Conservation (phyloP, 1,140 invertebrate species). For the Drosophila quadrilineata region DNA sequence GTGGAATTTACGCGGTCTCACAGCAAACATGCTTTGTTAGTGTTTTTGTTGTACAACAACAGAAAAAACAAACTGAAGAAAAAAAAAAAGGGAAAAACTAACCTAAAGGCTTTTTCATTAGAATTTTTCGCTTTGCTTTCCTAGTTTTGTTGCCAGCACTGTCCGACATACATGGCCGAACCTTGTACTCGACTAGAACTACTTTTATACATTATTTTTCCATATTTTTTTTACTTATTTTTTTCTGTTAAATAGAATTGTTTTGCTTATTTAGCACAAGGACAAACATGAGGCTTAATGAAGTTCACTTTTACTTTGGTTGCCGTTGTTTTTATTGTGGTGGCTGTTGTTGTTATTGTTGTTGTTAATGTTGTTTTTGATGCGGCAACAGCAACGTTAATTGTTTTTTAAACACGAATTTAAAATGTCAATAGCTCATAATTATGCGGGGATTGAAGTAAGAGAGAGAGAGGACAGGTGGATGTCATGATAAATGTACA, state of each 20-base stretch:
- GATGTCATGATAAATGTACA: slow-evolving; percentile 10
- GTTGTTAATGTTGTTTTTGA: too few species aligned
- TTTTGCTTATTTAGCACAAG: slow-evolving; percentile 68
- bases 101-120: slow-evolving; percentile 77
- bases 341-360: too few species aligned
- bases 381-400: slow-evolving; percentile 19
- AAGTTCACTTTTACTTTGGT: slow-evolving; percentile 21
- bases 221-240: too few species aligned
- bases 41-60: too few species aligned
- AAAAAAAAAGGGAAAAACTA: too few species aligned
- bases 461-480: not conserved
- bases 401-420: slow-evolving; percentile 63
- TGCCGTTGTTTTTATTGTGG: too few species aligned
- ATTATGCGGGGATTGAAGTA: slow-evolving; percentile 38
- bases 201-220: too few species aligned
- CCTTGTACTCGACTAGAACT: slow-evolving; percentile 10
- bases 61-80: too few species aligned
- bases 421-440: slow-evolving; percentile 67
- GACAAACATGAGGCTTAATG: slow-evolving; percentile 21
- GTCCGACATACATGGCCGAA: not conserved
- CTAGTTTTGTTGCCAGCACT: slow-evolving; percentile 1
- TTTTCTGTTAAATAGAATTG: slow-evolving; percentile 63
- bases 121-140: slow-evolving; percentile 40
- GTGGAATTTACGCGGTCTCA: slow-evolving; percentile 15
- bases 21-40: slow-evolving; percentile 50